Conservation (phyloP, 2,888 invertebrate species). For the Marasmarcha lunaedactyla region DNA sequence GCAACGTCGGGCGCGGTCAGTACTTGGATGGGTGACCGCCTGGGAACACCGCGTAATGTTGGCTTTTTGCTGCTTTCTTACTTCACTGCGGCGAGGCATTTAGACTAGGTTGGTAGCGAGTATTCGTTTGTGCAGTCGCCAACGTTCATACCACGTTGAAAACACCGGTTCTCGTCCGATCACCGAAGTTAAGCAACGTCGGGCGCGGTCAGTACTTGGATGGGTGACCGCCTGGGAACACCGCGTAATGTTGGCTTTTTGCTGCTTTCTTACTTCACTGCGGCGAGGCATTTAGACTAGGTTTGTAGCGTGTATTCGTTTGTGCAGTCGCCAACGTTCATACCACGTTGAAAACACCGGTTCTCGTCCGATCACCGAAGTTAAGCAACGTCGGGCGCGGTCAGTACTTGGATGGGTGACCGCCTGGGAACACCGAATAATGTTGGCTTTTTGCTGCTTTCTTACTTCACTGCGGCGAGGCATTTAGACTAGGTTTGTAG, state of each 20-base stretch:
- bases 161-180: constrained; percentile 62
- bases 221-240: constrained; percentile 61
- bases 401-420: constrained; percentile 64
- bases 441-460: constrained; percentile 1
- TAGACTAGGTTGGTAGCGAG: too few species aligned
- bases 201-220: constrained; percentile 61
- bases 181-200: constrained; percentile 62
- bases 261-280: too few species aligned
- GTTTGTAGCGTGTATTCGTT: too few species aligned
- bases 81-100: too few species aligned
- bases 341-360: constrained; percentile 57
- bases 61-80: too few species aligned
- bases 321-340: constrained; percentile 39
- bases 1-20: constrained; percentile 61
- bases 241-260: constrained; percentile 14
- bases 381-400: constrained; percentile 59
- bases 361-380: constrained; percentile 65
- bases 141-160: constrained; percentile 55
- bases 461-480: too few species aligned
- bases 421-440: constrained; percentile 43
- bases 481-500: too few species aligned
- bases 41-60: constrained; percentile 52
- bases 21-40: constrained; percentile 64
- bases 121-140: too few species aligned
- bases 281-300: too few species aligned